phyloP scores from a whole-genome alignment of 2,797 vertebrate genomes.

The Moxostoma hubbsi region DNA sequence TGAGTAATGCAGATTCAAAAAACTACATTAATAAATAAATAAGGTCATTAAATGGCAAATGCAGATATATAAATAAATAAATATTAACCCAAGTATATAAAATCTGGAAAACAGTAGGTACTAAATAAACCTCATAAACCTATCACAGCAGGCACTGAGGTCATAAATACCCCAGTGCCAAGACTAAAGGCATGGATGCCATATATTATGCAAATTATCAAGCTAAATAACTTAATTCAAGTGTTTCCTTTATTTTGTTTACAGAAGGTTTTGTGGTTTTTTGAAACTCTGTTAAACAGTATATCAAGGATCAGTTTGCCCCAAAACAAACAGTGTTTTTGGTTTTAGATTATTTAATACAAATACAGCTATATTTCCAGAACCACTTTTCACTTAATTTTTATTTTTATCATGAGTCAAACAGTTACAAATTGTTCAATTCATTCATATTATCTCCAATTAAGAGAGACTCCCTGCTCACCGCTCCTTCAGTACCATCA shows the following conservation, averaged over 20 bases:
- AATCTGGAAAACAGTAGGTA: neutral
- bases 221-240: neutral
- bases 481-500: conserved; percentile 49
- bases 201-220: neutral
- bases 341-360: conserved; percentile 54
- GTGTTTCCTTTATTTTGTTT: neutral
- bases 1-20: neutral
- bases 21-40: neutral
- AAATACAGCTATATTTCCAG: conserved; percentile 35
- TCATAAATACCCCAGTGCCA: neutral
- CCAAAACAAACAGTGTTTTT: conserved; percentile 36
- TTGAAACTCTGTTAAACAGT: conserved; percentile 18
- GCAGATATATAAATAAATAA: too few relatives aligned
- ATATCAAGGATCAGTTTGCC: conserved; percentile 19
- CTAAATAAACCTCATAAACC: neutral
- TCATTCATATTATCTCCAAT: conserved; percentile 63
- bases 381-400: conserved; percentile 44
- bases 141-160: neutral
- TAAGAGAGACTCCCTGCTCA: conserved; percentile 58
- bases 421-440: conserved; percentile 61
- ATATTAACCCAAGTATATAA: too few relatives aligned
- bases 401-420: conserved; percentile 41
- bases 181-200: neutral
- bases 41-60: too few relatives aligned
- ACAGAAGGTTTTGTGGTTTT: neutral